phyloP scores from a whole-genome alignment of 1,140 invertebrate species.

The Bombyx mandarina region DNA sequence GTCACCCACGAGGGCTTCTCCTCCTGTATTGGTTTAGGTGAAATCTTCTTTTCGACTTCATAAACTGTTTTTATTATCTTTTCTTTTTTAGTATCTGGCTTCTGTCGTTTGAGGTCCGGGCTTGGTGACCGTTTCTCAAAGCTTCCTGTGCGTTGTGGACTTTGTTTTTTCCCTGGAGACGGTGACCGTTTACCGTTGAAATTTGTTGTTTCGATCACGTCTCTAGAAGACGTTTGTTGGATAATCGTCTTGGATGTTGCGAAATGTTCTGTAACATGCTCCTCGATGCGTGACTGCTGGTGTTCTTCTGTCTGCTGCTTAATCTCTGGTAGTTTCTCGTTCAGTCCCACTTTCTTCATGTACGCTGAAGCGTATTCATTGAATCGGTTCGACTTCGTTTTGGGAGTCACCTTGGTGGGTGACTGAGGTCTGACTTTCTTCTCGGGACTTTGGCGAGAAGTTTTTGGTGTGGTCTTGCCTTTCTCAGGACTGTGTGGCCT shows the following conservation, averaged over 20 bases:
- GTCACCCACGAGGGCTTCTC: conserved; percentile 73
- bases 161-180: conserved; percentile 41
- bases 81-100: conserved; percentile 35
- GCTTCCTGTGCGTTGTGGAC: conserved; percentile 10
- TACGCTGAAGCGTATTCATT: conserved; percentile 66
- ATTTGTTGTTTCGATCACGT: conserved; percentile 35
- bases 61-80: conserved; percentile 44
- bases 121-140: conserved; percentile 28
- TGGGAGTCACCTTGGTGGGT: conserved; percentile 36
- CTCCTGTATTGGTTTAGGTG: conserved; percentile 37
- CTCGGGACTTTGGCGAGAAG: conserved; percentile 33
- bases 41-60: conserved; percentile 49
- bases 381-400: conserved; percentile 52
- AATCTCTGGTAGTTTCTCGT: conserved; percentile 32
- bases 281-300: conserved; percentile 22
- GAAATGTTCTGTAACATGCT: conserved; percentile 18
- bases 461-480: conserved; percentile 22
- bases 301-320: conserved; percentile 22
- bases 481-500: conserved; percentile 45
- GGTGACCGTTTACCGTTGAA: conserved; percentile 44
- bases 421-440: conserved; percentile 45
- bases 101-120: conserved; percentile 34
- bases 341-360: conserved; percentile 63
- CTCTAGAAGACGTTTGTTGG: conserved; percentile 37
- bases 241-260: conserved; percentile 24